Evolutionary conservation across 2,888 invertebrate genomes (phyloP), one percentile per base, ranked within the genome.

Genomic region (Cotesia congregata): DNA sequence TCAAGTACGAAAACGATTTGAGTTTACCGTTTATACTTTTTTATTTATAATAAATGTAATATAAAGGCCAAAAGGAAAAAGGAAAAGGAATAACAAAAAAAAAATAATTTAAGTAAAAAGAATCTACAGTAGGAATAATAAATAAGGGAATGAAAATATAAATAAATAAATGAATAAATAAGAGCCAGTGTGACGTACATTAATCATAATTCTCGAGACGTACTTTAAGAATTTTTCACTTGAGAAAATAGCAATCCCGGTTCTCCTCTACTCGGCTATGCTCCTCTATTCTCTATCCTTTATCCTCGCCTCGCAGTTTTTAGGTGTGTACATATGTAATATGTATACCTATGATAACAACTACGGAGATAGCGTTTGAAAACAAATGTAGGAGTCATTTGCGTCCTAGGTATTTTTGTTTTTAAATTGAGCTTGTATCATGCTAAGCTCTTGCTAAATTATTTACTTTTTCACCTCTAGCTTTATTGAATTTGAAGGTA

Each of bases 1-100:
- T 67, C 38, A 67, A 38, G 60, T 17, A 68, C 41, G 41, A 68
- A 68, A 68, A 68, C 40, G 39, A 67, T 67, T 67, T n/a, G 67
- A 50, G 50, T 76, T 78, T 78, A 62, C 62, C 15, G 20, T 62
- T 15, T 62, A 17, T 6, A 62, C 6, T 62, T 62, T 62, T 62
- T 17, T 17, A 62, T 50, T 50, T 50, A 50, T 50, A 50, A 50
- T 12, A 50, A 50, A 50, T 50, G 50, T 50, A 50, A 12, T 50
- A 50, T 6, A 30, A 30, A 30, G 30, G 30, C 30, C 30, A 30
- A 2, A 30, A 30, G 3, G 3, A 30, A 30, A 30, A 30, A 30
- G 30, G 30, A 30, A 30, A 30, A 30, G 2, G 3, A 30, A 30
- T 30, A 30, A 30, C 30, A 30, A 50, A 9, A 50, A 6, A 50